A percentile compares a stretch with the other conserved stretches of the same genome.
These are phyloP conservation scores for Hylaea fasciaria DNA, from an alignment of 2,888 invertebrate species.

Conservation along the genomic window DNA sequence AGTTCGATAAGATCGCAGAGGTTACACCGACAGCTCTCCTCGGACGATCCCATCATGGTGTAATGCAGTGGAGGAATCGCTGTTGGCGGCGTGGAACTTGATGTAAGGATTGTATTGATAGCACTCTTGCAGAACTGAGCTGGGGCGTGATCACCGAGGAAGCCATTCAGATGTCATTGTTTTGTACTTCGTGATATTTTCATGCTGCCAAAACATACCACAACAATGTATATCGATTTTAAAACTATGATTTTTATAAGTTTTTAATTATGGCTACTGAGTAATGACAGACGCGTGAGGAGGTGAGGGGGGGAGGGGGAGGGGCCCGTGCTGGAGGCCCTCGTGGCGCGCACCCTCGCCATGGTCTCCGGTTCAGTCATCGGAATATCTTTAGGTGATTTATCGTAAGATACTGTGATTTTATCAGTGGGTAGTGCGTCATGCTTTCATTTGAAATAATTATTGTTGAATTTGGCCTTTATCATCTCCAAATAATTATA, in stretches of 20 bases:
- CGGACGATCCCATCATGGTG: slow-evolving; percentile 83
- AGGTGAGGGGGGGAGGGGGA: too few species aligned
- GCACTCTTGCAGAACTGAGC: slow-evolving; percentile 4
- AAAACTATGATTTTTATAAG: too few species aligned
- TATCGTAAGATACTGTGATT: background rate
- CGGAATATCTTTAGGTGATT: background rate
- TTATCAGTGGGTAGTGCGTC: background rate
- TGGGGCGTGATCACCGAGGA: slow-evolving; percentile 6
- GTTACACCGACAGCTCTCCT: slow-evolving; percentile 78
- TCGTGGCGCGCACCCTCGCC: too few species aligned
- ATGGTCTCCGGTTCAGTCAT: background rate
- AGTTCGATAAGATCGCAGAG: slow-evolving; percentile 72
- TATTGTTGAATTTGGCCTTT: background rate
- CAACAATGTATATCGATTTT: slow-evolving; percentile 8
- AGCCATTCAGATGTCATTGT: slow-evolving; percentile 13
- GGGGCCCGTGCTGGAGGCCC: too few species aligned
- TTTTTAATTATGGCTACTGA: background rate
- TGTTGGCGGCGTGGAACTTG: background rate
- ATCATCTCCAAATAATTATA: slow-evolving; percentile 23
- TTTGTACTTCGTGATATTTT: slow-evolving; percentile 17
- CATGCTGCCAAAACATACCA: slow-evolving; percentile 27
- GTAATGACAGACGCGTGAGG: too few species aligned
- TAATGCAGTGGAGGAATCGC: slow-evolving; percentile 41
- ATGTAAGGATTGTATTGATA: background rate
- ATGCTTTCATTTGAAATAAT: background rate